Base-by-base conservation (phyloP, 2,113 vertebrate genomes). In the Nannospalax galili region DNA sequence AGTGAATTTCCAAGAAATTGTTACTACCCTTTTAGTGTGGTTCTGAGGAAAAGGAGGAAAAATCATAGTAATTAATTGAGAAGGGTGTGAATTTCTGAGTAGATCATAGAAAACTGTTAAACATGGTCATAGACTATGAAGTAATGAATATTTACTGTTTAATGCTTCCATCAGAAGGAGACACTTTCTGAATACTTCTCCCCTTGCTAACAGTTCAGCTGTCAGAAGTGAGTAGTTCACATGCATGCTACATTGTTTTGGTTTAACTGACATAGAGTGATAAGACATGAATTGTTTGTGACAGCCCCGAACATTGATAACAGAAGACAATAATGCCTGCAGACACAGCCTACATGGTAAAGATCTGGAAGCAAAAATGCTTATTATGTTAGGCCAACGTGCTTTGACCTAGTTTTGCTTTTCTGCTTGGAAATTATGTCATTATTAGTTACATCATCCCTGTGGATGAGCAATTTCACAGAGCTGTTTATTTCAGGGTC, bases 371-470 rank as follows among this genome's bases (percentile, higher is more conserved):
- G 97, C 98, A 97, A 95, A 95, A 94, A 90, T 95, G 97, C 97
- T 98, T 98, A 98, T 98, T 98, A 98, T 97, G 96, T 98, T 98
- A 98, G 98, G 98, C 98, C 98, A 98, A 96, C 84, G 75, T 97
- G 98, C 98, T 98, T 97, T 98, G 98, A 98, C 98, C 98, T 98
- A 98, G 97, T 98, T 99, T 98, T 98, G 97, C 97, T 98, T 98
- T 98, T 98, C 97, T 98, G 97, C 98, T 97, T 98, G 97, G 96
- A 98, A 98, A 98, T 98, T 97, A 98, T 98, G 98, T 98, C 98
- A 98, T 97, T 97, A 96, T 97, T 98, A 93, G 97, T 99, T 98
- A 99, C 95, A 97, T 99, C 99, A 99, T 97, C 97, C 97, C 96
- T 75, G 93, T 95, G 96, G 98, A 98, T 98, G 98, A 97, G 97